Base-by-base conservation (phyloP, 1,140 invertebrate genomes). In the Aphaenogaster floridana region DNA sequence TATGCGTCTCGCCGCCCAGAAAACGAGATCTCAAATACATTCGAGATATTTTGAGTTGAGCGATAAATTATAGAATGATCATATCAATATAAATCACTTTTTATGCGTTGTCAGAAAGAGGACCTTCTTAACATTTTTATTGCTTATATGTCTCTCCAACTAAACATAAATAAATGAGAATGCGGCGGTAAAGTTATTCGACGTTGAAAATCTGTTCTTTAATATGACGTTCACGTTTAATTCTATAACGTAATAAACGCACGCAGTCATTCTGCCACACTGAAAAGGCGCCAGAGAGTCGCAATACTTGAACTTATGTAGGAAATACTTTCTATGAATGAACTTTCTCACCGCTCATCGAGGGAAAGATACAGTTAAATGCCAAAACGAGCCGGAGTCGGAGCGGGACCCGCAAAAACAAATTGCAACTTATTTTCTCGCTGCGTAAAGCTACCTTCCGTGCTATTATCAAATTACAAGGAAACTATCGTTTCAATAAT, bases 311-410 rank as follows among this genome's bases (percentile, higher is more conserved):
- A 84, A 84, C 48, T 76, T 84, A 61, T 61, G 54, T 54, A 63
- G 80, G 54, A 84, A 84, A 84, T 76, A 76, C 69, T 76, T 84
- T 83, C 71, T 84, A 74, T 83, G 80, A 83, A 84, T 84, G 54
- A 84, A 84, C 52, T 84, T 84, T 84, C 69, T 84, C 69, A 76
- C 80, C 69, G 42, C 39, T 61, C 71, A 61, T 84, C 69, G 69
- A 74, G 69, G 17, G 11, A 61, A 61, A 42, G 54, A 76, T 76
- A 84, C 69, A 36, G 21, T 83, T 83, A 83, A 84, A 84, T 84
- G 54, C 42, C 42, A 84, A 84, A 84, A 80, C 63, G 48, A 68
- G 50, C 15, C 50, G 21, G 13, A 80, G 45, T 39, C 63, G 63
- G 9, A 52, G 39, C 11, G 15, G 54, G 52, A 45, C 5, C n/a